Base-by-base conservation (phyloP, 1,140 invertebrate species). In the Formica exsecta region DNA sequence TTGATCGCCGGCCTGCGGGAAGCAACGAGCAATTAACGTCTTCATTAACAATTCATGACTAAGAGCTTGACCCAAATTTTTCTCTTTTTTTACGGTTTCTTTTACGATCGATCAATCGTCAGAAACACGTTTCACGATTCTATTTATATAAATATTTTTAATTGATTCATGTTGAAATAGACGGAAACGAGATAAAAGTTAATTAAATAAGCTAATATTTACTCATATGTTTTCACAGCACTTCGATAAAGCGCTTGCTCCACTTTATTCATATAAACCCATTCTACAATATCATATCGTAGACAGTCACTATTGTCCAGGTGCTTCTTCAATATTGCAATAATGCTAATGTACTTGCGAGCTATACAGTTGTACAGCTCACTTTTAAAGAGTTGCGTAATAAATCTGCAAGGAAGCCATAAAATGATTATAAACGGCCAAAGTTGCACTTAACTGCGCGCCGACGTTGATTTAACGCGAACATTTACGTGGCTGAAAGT, bases 391-490 rank as follows among this genome's bases (percentile, higher is more conserved):
- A 48, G 59, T 32, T 44, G 54, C 86, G 16, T 51, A 79, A 88
- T 91, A 91, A 91, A 91, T 91, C 87, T 71, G 48, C 68, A 71
- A 86, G 83, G 89, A 80, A 91, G 57, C 86, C 48, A 89, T 90
- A 91, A 91, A 91, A 91, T 91, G 89, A 91, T 91, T 91, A 91
- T 90, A 91, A 91, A 91, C 83, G 89, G 62, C 57, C 86, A 41
- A 91, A 91, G 89, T 91, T 91, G 86, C 73, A 61, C 86, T 87
- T 86, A 90, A 90, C 89, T 86, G 73, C 51, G 66, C 86, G 61
- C 86, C 73, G 84, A 90, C 89, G 86, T 91, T 91, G 89, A 91
- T 91, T 91, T 91, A 91, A 90, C 86, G 89, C 73, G 77, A 68
- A 88, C 86, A 51, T 88, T 90, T 90, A 84, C 76, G 86, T 59